Percentiles rank a stretch among this genome's conserved stretches.
Conservation (phyloP, 2,113 vertebrate species). For the Procavia capensis region DNA sequence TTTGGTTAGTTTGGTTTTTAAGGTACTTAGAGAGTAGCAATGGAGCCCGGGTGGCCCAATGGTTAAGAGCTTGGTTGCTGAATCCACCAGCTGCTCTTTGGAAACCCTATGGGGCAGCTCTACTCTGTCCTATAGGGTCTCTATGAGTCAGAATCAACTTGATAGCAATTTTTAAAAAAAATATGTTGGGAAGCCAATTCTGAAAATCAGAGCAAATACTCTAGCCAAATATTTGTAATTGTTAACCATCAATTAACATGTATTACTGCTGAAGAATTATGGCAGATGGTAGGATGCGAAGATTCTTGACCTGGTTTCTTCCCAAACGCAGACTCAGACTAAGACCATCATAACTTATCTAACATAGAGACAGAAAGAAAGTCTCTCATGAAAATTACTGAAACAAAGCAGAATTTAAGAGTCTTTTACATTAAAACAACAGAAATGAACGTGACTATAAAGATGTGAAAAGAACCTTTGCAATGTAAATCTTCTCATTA, state of each 20-base stretch:
- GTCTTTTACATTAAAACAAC: neutral
- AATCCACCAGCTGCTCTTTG: no score
- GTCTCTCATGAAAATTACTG: neutral
- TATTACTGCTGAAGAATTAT: neutral
- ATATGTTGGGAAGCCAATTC: neutral
- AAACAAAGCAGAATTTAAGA: neutral
- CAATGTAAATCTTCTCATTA: neutral
- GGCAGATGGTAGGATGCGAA: neutral
- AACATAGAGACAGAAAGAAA: neutral
- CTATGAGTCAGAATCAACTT: no score
- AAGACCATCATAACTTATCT: neutral
- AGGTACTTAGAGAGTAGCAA: no score
- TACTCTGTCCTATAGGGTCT: no score
- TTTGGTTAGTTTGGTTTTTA: no score
- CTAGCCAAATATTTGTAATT: neutral
- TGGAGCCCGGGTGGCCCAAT: no score
- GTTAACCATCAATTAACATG: neutral
- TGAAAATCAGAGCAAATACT: neutral
- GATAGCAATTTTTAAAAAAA: neutral
- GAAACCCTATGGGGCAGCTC: no score
- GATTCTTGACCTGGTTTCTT: neutral
- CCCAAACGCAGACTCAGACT: no score
- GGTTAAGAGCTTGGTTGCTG: no score
- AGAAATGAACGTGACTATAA: neutral
- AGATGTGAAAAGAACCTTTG: neutral